Percentiles rank a stretch among this genome's conserved stretches.
These are phyloP conservation scores for Copidosoma aretas DNA, from an alignment of 2,888 invertebrate genomes.

Conservation along the genomic window DNA sequence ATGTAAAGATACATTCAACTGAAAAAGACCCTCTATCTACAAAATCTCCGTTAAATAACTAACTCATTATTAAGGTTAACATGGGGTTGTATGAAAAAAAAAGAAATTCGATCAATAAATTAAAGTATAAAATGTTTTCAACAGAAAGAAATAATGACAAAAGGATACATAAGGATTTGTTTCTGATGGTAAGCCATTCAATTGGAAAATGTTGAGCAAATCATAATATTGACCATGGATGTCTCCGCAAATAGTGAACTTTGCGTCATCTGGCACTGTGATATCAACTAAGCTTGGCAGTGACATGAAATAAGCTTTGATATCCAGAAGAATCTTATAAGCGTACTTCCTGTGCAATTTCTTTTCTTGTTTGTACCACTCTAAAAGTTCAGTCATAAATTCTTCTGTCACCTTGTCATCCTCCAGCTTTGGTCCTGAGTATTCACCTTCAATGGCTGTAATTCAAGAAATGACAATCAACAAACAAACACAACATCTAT, in stretches of 20 bases:
- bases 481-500: not conserved
- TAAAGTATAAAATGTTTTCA: no score
- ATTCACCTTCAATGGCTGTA: conserved; percentile 92
- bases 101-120: no score
- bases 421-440: conserved; percentile 87
- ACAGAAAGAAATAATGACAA: conserved; percentile 7
- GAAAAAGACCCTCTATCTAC: conserved; percentile 99
- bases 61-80: conserved; percentile 46
- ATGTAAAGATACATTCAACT: conserved; percentile 97
- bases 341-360: conserved; percentile 96
- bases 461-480: conserved; percentile 34
- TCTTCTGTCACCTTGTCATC: conserved; percentile 86
- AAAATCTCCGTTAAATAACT: conserved; percentile 98
- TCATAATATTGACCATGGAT: conserved; percentile 99
- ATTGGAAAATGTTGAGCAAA: conserved; percentile 94
- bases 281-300: conserved; percentile 92
- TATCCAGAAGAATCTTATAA: conserved; percentile 94
- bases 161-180: conserved; percentile 89
- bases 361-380: conserved; percentile 88
- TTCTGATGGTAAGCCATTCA: conserved; percentile 95
- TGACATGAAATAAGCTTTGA: conserved; percentile 81
- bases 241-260: conserved; percentile 98
- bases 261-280: conserved; percentile 80
- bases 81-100: conserved; percentile 11
- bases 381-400: conserved; percentile 90